Base-by-base conservation (phyloP, 2,113 vertebrate species). In the Calidris pugnax region DNA sequence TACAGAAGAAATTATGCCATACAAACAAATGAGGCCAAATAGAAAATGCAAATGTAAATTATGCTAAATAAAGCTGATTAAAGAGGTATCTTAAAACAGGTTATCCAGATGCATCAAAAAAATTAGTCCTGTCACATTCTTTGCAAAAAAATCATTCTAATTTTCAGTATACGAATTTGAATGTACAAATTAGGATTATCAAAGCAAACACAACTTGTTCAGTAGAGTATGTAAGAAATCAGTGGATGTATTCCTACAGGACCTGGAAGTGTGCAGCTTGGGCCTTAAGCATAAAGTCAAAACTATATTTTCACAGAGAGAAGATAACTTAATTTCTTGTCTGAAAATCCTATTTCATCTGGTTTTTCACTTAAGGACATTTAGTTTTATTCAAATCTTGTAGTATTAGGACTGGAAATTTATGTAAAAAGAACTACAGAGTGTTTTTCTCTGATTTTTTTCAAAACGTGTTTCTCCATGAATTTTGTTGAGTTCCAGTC, bases 181-280 rank as follows among this genome's bases (percentile, higher is more conserved):
- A 85, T 57, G 30, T 14, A 66, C 15, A 62, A 71, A 78, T 74
- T 8, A 43, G 14, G 41, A 51, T 78, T 69, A 62, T 33, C 19
- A 67, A 66, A 81, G 22, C 45, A 82, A 76, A 53, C 2, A 1
- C n/a, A 87, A 39, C 13, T 74, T 57, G 6, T 41, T 89, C 12
- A 20, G 23, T 10, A 66, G 35, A 69, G 16, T 64, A 56, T 21
- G 51, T 12, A 21, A 90, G 60, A 57, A 37, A 21, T 21, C 24
- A 71, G 27, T 59, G 47, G 3, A 21, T 78, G 35, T 56, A 60
- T 64, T 75, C 27, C 6, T 55, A n/a, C 6, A 73, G 21, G 12
- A 79, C 12, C 35, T 63, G 35, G 32, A 87, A 78, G 4, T 17
- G 8, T 74, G 33, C 18, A 66, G 27, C 9, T 62, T 0, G 0